Base-by-base conservation (phyloP, 2,113 vertebrate genomes). In the Ictalurus furcatus region DNA sequence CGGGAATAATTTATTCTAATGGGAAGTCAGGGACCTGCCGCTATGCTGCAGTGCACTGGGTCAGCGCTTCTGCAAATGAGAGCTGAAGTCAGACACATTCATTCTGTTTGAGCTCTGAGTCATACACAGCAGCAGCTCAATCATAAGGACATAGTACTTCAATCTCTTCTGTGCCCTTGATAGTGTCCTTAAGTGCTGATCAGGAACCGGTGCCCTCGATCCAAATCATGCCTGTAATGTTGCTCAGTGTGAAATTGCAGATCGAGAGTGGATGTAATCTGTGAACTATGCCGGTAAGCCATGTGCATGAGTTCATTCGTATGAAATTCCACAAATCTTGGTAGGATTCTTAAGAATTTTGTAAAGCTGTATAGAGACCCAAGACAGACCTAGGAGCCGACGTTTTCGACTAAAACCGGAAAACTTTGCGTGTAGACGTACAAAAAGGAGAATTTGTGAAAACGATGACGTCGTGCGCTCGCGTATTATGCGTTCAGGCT, bases 1-100 rank as follows among this genome's bases (percentile, higher is more conserved):
- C 87, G 87, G 91, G 93, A 93, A 94, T 95, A 94, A 97, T 97
- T 96, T 96, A 95, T 96, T 95, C 96, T 96, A 96, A 96, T 97
- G 95, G 95, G 94, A 95, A 95, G 94, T 93, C 88, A 91, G 96
- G 94, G 94, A 95, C 93, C 93, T 93, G 92, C 93, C 94, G 95
- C 96, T 96, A 94, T 89, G 92, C 87, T 92, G 92, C 91, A 88
- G 81, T 90, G 92, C 93, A 91, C 94, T 92, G 96, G 96, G 95
- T 97, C 96, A 96, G 91, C 93, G 94, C 91, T 0, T 94, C 94
- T 91, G 94, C 95, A 95, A 95, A 96, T 96, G 94, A 95, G 95
- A 95, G 93, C 94, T 92, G 94, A 94, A 95, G 93, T 93, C 92
- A 94, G 90, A 6, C 92, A 74, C 92, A 96, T 95, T 92, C 91